Evolutionary conservation across 2,888 invertebrate species (phyloP).

Genomic region (Eucera pruinosa): DNA sequence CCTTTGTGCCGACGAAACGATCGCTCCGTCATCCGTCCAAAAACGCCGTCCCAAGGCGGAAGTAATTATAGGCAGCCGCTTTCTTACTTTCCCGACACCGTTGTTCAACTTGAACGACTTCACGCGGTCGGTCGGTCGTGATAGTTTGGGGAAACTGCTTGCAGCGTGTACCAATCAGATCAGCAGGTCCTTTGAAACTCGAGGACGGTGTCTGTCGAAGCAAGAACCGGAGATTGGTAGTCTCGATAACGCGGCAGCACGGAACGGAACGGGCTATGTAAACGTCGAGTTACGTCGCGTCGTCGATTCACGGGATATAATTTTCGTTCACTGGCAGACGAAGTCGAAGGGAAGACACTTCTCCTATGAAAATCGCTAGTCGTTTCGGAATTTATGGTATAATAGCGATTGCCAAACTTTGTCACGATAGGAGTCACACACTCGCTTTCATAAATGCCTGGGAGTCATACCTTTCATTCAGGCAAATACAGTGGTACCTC

Average conservation of each 20-base stretch:
- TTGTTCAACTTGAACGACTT: not conserved
- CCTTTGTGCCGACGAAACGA: slow-evolving; percentile 39
- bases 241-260: not conserved
- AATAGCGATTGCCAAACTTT: too few relatives aligned
- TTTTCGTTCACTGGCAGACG: not conserved
- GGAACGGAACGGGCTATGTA: not conserved
- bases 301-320: too few relatives aligned
- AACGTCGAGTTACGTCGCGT: not conserved
- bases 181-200: not conserved
- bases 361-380: not conserved
- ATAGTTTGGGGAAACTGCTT: not conserved
- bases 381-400: not conserved
- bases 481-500: too few relatives aligned
- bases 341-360: not conserved
- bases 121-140: slow-evolving; percentile 1
- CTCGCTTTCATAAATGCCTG: too few relatives aligned
- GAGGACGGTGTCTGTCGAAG: not conserved
- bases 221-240: slow-evolving; percentile 11
- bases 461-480: too few relatives aligned
- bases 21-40: slow-evolving; percentile 27
- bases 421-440: too few relatives aligned
- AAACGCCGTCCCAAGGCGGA: slow-evolving; percentile 33
- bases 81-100: slow-evolving; percentile 8
- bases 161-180: slow-evolving; percentile 22
- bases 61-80: slow-evolving; percentile 33